Evolutionary conservation across 2,888 invertebrate genomes (phyloP), one percentile per base, ranked within the genome.

Genomic region (Andrena hattorfiana): DNA sequence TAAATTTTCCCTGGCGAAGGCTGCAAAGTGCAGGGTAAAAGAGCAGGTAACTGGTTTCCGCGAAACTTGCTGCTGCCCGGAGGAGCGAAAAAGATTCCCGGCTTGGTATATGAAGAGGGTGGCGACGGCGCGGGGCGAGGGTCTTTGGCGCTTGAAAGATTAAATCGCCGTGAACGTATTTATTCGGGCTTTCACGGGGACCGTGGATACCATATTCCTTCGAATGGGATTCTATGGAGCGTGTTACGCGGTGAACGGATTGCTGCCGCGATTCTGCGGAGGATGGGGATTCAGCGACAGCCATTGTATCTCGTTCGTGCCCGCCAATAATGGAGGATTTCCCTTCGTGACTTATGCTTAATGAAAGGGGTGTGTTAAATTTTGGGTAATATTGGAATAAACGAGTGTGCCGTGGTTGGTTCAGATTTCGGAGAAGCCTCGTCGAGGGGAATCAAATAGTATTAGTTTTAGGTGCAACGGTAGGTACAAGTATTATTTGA

Each of bases 1-100:
- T 90, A 84, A 89, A 90, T 92, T 92, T 90, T 84, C 88, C 83
- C 56, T 67, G 69, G 75, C 77, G 80, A 84, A 87, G 85, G 86
- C 87, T 86, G 86, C 75, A 86, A 91, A 90, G 90, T 90, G 88
- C 87, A 87, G 84, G 77, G 89, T 89, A 89, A 90, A 91, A 89
- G 90, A 89, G 83, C 89, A 84, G 85, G 85, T 90, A 91, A 92
- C 90, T 90, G 86, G 84, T 84, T 90, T 90, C 84, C 60, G 68
- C 67, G 77, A 77, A 85, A 87, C 72, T 90, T 88, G 81, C 75
- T 66, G 73, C 59, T 49, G 54, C 49, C 51, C 32, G n/a, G 16
- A 16, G 28, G n/a, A 32, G 51, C n/a, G 73, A 73, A 59, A 70
- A 56, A n/a, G 62, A 62, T 8, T 13, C 48, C 20, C 10, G 63